These are phyloP conservation scores for Drosophila micromelanica DNA, from an alignment of 1,140 invertebrate species.

Conservation along the genomic window DNA sequence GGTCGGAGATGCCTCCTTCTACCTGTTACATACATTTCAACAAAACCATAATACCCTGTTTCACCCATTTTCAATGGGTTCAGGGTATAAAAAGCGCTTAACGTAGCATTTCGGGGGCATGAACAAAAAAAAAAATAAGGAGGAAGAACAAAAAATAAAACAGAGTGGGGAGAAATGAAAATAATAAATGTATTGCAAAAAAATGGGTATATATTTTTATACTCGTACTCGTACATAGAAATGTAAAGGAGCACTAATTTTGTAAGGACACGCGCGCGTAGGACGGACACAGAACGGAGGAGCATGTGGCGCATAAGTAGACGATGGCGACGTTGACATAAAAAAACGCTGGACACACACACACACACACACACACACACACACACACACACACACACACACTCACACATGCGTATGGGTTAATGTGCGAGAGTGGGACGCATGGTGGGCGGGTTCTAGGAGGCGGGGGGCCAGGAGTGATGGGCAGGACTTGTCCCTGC, in stretches of 20 bases:
- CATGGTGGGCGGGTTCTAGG: not conserved
- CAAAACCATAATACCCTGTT: no score
- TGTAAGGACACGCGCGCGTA: conserved; percentile 71
- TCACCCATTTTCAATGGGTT: no score
- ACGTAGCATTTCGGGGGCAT: conserved; percentile 27
- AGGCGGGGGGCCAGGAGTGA: conserved; percentile 9
- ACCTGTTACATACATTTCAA: no score
- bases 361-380: conserved; percentile 25
- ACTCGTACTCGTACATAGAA: conserved; percentile 46
- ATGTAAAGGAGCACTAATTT: conserved; percentile 75
- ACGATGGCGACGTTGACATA: conserved; percentile 67
- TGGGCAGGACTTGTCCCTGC: conserved; percentile 56
- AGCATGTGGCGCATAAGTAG: conserved; percentile 76
- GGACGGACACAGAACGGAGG: conserved; percentile 48
- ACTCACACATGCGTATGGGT: conserved; percentile 21
- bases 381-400: conserved; percentile 23
- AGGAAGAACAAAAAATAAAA: conserved; percentile 29
- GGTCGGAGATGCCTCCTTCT: no score
- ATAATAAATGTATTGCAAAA: conserved; percentile 68
- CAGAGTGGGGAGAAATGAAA: conserved; percentile 27
- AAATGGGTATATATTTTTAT: conserved; percentile 58
- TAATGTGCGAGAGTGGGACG: not conserved
- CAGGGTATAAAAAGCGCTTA: conserved; percentile 35
- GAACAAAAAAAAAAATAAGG: conserved; percentile 48
- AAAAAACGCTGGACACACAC: conserved; percentile 45